phyloP scores from a whole-genome alignment of 1,140 invertebrate genomes.

The Atta cephalotes region DNA sequence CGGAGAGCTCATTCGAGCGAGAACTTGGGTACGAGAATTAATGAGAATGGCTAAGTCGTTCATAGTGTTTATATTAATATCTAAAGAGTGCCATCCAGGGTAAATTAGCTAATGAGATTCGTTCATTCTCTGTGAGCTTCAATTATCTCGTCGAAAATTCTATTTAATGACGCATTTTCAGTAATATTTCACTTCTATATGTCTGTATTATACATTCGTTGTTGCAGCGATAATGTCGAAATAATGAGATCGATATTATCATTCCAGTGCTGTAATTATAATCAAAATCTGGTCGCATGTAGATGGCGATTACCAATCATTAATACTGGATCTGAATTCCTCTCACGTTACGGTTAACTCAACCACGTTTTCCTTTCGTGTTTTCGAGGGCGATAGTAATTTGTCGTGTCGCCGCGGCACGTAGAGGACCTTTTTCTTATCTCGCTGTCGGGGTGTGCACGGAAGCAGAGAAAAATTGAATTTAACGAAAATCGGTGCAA shows the following conservation, averaged over 20 bases:
- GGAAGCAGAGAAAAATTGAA: conserved; percentile 45
- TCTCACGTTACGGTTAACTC: conserved; percentile 7
- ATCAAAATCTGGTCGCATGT: neutral
- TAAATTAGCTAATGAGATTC: conserved; percentile 27
- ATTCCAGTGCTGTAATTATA: conserved; percentile 13
- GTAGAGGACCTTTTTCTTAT: conserved; percentile 45
- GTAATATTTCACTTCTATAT: conserved; percentile 1
- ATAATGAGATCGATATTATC: conserved; percentile 40
- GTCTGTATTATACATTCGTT: neutral
- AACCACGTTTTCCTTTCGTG: neutral
- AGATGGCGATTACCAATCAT: conserved; percentile 28
- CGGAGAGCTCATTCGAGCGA: conserved; percentile 8
- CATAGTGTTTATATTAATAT: conserved; percentile 40
- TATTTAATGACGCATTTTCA: neutral
- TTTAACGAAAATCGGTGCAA: conserved; percentile 38
- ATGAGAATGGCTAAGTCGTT: conserved; percentile 31
- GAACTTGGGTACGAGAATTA: conserved; percentile 36
- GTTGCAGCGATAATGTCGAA: neutral
- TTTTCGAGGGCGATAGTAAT: conserved; percentile 38
- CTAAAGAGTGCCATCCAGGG: conserved; percentile 11
- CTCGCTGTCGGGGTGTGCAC: neutral
- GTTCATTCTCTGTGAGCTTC: neutral
- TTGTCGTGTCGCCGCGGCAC: conserved; percentile 51
- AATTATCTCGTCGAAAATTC: conserved; percentile 12
- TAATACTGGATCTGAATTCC: conserved; percentile 35